A percentile compares a stretch with the other conserved stretches of the same genome.
Evolutionary conservation across 2,888 invertebrate species (phyloP).

Genomic region (Chrysodeixis includens): DNA sequence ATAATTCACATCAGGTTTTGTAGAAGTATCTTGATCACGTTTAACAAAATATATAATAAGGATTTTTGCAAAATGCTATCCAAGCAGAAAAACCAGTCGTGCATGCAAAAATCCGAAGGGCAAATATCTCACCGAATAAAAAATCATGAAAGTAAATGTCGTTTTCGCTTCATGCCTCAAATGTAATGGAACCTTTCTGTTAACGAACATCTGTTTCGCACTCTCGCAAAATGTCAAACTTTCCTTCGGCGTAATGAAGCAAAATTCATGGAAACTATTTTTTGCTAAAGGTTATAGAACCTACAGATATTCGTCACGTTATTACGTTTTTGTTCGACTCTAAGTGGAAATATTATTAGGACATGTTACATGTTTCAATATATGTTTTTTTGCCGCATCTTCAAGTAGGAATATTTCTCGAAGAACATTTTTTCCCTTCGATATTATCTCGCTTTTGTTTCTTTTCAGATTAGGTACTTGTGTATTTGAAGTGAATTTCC

Average conservation of each 20-base stretch:
- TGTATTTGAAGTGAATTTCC: too few relatives aligned
- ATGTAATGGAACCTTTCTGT: conserved; percentile 48
- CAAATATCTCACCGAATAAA: conserved; percentile 15
- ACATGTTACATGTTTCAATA: conserved; percentile 3
- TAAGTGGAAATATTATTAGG: neutral
- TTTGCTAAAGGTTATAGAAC: conserved; percentile 40
- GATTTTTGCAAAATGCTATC: neutral
- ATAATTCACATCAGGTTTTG: too few relatives aligned
- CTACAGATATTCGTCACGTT: conserved; percentile 11
- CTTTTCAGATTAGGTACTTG: neutral
- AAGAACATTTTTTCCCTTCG: neutral
- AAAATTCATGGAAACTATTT: conserved; percentile 51
- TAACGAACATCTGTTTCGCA: conserved; percentile 57
- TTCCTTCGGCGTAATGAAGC: conserved; percentile 59
- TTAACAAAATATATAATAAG: too few relatives aligned
- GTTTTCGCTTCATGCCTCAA: conserved; percentile 33
- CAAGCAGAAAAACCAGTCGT: conserved; percentile 8
- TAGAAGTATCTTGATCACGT: too few relatives aligned
- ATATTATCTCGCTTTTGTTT: neutral
- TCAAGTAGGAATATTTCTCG: neutral
- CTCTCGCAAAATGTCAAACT: conserved; percentile 56
- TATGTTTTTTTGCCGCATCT: neutral
- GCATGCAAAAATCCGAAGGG: conserved; percentile 19
- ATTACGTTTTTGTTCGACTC: conserved; percentile 23
- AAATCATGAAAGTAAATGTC: conserved; percentile 30